Conservation (phyloP, 2,113 vertebrate genomes). For the Paramisgurnus dabryanus region DNA sequence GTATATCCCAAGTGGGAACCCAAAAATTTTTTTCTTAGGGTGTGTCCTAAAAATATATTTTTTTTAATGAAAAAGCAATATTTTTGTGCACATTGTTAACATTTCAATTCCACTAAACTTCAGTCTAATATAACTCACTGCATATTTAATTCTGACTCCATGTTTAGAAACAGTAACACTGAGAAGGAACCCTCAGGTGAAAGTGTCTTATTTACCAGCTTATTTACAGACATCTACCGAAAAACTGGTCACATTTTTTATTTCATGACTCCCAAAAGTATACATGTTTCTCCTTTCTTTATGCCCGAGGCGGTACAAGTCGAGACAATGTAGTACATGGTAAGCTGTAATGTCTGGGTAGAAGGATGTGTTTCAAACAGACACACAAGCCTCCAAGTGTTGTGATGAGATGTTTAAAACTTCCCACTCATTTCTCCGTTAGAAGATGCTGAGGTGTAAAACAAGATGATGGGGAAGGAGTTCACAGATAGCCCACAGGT, state of each 20-base stretch:
- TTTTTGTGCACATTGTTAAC: too few species aligned
- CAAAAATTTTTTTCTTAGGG: too few species aligned
- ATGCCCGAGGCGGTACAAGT: constrained; percentile 67
- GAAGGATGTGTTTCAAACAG: not conserved
- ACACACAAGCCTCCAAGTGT: constrained; percentile 26
- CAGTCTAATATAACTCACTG: too few species aligned
- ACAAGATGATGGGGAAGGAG: constrained; percentile 48
- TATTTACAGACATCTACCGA: not conserved
- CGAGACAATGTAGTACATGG: constrained; percentile 54
- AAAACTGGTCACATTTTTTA: constrained; percentile 19
- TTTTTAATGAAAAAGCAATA: too few species aligned
- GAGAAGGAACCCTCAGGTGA: not conserved
- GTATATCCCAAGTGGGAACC: too few species aligned
- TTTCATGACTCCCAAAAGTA: constrained; percentile 31
- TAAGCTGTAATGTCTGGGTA: constrained; percentile 37
- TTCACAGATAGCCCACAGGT: constrained; percentile 50
- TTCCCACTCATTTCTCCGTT: constrained; percentile 19
- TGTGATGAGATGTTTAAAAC: constrained; percentile 31
- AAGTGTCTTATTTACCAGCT: not conserved
- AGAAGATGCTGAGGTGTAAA: constrained; percentile 23
- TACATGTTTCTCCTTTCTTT: constrained; percentile 59
- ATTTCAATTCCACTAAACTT: too few species aligned
- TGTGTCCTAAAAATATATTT: too few species aligned
- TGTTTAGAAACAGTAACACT: not conserved
- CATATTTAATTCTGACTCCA: not conserved